Evolutionary conservation across 2,797 vertebrate species (phyloP).

Genomic region (Molossus molossus): DNA sequence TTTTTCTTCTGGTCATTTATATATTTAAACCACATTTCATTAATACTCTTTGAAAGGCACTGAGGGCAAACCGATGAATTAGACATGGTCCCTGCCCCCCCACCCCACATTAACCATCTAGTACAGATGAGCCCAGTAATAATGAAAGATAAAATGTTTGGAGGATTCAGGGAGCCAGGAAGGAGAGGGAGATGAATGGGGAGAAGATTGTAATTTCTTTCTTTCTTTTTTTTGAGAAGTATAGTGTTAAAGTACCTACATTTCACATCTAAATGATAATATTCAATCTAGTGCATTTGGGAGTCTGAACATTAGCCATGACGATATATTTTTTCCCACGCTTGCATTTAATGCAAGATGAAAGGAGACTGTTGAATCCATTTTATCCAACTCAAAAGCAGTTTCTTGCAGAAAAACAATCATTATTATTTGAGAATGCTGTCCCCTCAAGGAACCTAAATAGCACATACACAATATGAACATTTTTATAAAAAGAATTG

Average conservation of each 20-base stretch:
- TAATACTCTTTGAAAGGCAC: no score
- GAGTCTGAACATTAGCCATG: neutral
- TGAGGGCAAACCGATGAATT: no score
- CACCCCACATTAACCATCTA: no score
- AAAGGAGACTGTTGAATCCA: neutral
- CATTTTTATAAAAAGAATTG: slow-evolving; percentile 46
- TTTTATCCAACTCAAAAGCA: slow-evolving; percentile 36
- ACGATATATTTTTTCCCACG: slow-evolving; percentile 3
- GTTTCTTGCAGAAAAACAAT: slow-evolving; percentile 43
- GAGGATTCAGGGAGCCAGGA: no score
- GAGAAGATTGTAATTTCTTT: no score
- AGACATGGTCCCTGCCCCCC: no score
- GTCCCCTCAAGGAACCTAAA: slow-evolving; percentile 55
- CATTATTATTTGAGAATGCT: slow-evolving; percentile 39
- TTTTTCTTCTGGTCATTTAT: no score
- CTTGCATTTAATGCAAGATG: neutral
- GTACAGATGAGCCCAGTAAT: no score
- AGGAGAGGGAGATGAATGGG: no score
- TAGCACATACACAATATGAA: neutral
- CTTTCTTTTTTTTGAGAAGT: neutral
- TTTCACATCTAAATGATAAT: neutral
- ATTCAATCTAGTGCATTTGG: neutral
- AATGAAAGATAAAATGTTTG: no score
- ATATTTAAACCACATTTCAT: no score
- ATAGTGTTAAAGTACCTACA: neutral